Evolutionary conservation across 37 sponge, comb jelly and placozoan genomes (phyloP).

Genomic region (Haliclona indistincta): DNA sequence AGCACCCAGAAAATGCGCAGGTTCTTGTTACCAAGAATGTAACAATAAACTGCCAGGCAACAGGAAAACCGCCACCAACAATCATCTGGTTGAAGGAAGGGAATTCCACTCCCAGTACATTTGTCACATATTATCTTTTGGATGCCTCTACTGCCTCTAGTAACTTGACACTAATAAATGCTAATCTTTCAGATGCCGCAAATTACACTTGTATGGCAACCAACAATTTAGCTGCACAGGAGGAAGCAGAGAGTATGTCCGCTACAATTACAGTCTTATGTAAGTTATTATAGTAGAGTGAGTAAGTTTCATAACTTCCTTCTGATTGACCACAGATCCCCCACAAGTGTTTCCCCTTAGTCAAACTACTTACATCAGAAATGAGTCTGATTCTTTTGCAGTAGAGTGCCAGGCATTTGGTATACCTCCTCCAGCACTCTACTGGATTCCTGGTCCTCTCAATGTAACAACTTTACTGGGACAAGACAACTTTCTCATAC

Average conservation of each 20-base stretch:
- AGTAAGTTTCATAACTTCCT: no score
- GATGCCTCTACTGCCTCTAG: neutral
- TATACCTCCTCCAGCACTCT: slow-evolving; percentile 1
- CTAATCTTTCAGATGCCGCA: neutral
- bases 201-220: neutral
- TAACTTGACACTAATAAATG: neutral
- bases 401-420: neutral
- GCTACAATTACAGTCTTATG: neutral
- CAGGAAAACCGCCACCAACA: neutral
- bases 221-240: neutral
- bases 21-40: neutral
- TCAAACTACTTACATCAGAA: neutral
- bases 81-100: neutral
- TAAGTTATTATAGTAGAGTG: slow-evolving; percentile 6
- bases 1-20: neutral
- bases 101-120: no score
- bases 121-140: neutral
- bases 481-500: neutral
- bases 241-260: neutral
- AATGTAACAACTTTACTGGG: neutral
- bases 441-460: neutral
- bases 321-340: no score
- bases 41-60: neutral
- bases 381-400: slow-evolving; percentile 7
- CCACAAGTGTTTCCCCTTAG: neutral